These are phyloP conservation scores for Malaclemys terrapin DNA, from an alignment of 2,113 vertebrate species.

Conservation along the genomic window DNA sequence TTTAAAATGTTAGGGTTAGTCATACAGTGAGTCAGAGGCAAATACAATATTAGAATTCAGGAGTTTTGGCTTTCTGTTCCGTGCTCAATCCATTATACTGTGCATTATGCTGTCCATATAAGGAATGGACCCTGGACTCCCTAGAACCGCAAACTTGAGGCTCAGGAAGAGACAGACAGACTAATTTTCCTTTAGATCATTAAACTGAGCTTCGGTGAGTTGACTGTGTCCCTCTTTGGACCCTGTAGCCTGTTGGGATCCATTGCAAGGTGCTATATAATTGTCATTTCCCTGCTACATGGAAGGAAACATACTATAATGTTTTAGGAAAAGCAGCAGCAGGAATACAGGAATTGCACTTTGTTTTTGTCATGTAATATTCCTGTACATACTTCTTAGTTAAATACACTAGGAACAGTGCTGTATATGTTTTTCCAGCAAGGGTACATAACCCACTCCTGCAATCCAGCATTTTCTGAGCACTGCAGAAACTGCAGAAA, in stretches of 20 bases:
- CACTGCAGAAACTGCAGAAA: constrained; percentile 37
- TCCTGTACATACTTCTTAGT: constrained; percentile 9
- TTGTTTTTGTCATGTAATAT: background rate
- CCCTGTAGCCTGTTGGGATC: constrained; percentile 31
- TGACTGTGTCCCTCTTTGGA: background rate
- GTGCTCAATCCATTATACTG: background rate
- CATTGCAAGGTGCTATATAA: background rate
- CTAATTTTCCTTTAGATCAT: constrained; percentile 16
- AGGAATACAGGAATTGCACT: background rate
- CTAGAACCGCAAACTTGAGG: constrained; percentile 3
- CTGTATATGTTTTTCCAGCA: background rate
- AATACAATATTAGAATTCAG: background rate
- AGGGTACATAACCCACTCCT: background rate
- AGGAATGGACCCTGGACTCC: background rate
- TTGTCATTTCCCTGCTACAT: background rate
- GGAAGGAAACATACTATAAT: background rate
- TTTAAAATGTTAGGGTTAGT: background rate
- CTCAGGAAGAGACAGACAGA: constrained; percentile 42
- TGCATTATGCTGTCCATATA: background rate
- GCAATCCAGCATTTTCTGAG: constrained; percentile 35
- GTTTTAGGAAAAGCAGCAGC: background rate
- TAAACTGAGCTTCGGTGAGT: background rate
- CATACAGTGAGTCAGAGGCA: background rate
- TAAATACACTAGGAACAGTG: background rate
- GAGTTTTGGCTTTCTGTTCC: background rate